These are phyloP conservation scores for Vulpes vulpes DNA, from an alignment of 2,113 vertebrate genomes.

Conservation along the genomic window DNA sequence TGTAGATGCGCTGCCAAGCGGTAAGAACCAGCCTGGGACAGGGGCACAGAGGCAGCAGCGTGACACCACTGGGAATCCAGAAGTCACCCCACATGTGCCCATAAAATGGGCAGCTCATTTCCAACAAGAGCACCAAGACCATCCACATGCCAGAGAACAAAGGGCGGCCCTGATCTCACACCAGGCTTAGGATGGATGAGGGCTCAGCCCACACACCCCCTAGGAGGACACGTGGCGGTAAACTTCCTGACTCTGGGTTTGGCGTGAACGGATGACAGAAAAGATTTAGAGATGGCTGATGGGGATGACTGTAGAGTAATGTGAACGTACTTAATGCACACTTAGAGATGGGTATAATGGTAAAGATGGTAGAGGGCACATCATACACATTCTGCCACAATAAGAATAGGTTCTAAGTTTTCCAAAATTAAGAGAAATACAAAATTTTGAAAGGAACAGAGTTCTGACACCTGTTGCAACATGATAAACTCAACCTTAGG, in stretches of 20 bases:
- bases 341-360: neutral
- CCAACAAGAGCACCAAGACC: neutral
- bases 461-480: neutral
- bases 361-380: neutral
- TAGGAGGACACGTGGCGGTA: neutral
- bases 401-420: neutral
- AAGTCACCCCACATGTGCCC: no score
- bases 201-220: accelerated
- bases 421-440: neutral
- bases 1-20: neutral
- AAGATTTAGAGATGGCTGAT: neutral
- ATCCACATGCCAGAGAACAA: neutral
- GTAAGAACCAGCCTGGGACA: neutral
- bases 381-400: neutral
- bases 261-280: neutral
- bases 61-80: neutral
- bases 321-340: neutral
- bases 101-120: neutral
- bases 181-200: neutral
- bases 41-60: no score
- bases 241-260: neutral
- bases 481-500: neutral
- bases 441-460: neutral
- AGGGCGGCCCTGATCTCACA: accelerated
- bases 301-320: neutral